Evolutionary conservation across 2,888 invertebrate genomes (phyloP), one percentile per base, ranked within the genome.

Genomic region (Molanna angustata): DNA sequence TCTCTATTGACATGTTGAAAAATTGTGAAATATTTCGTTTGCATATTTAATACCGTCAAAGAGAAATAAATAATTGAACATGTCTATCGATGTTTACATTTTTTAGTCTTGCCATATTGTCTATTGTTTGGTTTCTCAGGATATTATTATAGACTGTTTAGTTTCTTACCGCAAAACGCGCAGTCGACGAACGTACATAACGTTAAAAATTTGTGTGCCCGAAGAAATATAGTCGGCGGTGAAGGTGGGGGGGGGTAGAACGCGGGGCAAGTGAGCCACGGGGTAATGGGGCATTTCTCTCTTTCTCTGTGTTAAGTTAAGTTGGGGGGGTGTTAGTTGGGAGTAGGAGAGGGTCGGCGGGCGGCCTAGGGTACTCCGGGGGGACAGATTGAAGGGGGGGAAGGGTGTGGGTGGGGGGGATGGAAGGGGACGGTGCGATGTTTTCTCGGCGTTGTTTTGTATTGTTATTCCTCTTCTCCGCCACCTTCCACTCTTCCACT

Each of bases 121-220:
- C n/a, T n/a, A n/a, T n/a, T n/a, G n/a, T n/a, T n/a, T n/a, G n/a
- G n/a, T n/a, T n/a, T n/a, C n/a, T n/a, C n/a, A n/a, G n/a, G n/a
- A n/a, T n/a, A n/a, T n/a, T n/a, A n/a, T n/a, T n/a, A n/a, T n/a
- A n/a, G n/a, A n/a, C n/a, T n/a, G n/a, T n/a, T n/a, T n/a, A n/a
- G n/a, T n/a, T n/a, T n/a, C n/a, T n/a, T n/a, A n/a, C n/a, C n/a
- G n/a, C n/a, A n/a, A n/a, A n/a, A n/a, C n/a, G n/a, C n/a, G n/a
- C n/a, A n/a, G n/a, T n/a, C n/a, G n/a, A n/a, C n/a, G n/a, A n/a
- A n/a, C n/a, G n/a, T n/a, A n/a, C n/a, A n/a, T n/a, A n/a, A n/a
- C n/a, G n/a, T 27, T 45, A 49, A 54, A 54, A 54, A 49, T 54
- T 54, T 45, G 49, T 46, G 37, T 40, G 45, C 49, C 49, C 49